A percentile compares a stretch with the other conserved stretches of the same genome.
These are phyloP conservation scores for Apis cerana DNA, from an alignment of 1,140 invertebrate genomes.

Conservation along the genomic window DNA sequence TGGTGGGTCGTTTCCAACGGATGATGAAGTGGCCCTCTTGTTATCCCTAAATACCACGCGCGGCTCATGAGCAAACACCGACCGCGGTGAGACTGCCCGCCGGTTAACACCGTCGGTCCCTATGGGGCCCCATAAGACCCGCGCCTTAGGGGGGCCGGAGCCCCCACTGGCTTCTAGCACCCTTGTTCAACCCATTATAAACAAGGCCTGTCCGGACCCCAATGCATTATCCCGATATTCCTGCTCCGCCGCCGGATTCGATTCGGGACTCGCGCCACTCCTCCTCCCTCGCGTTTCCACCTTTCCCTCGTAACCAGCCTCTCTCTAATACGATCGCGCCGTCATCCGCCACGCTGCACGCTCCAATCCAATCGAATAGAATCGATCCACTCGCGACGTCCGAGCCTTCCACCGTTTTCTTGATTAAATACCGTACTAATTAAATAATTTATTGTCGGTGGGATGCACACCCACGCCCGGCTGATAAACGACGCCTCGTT, in stretches of 20 bases:
- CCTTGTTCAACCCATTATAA: conserved; percentile 81
- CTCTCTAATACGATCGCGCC: background rate
- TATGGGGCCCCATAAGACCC: conserved; percentile 74
- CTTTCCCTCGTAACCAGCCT: conserved; percentile 28
- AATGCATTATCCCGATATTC: conserved; percentile 74
- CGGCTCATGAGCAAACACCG: conserved; percentile 79
- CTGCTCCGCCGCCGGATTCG: conserved; percentile 52
- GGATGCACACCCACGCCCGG: conserved; percentile 46
- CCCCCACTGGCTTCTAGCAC: conserved; percentile 80
- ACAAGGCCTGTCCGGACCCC: conserved; percentile 76
- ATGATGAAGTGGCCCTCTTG: conserved; percentile 80
- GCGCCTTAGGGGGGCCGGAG: conserved; percentile 75
- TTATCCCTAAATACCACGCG: conserved; percentile 80
- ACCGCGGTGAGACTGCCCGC: conserved; percentile 74
- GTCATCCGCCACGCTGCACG: background rate
- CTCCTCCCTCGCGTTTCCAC: conserved; percentile 71
- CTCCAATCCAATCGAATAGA: no score
- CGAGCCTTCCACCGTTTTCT: conserved; percentile 32
- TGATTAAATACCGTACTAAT: conserved; percentile 76
- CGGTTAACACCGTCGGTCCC: conserved; percentile 76
- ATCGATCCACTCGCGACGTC: background rate
- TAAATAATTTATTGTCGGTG: conserved; percentile 73
- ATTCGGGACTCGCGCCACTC: conserved; percentile 50
- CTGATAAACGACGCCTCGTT: conserved; percentile 67
- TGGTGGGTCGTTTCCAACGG: conserved; percentile 68